Percentiles rank a stretch among this genome's conserved stretches.
These are phyloP conservation scores for Camelus dromedarius DNA, from an alignment of 2,113 vertebrate genomes.

Conservation along the genomic window DNA sequence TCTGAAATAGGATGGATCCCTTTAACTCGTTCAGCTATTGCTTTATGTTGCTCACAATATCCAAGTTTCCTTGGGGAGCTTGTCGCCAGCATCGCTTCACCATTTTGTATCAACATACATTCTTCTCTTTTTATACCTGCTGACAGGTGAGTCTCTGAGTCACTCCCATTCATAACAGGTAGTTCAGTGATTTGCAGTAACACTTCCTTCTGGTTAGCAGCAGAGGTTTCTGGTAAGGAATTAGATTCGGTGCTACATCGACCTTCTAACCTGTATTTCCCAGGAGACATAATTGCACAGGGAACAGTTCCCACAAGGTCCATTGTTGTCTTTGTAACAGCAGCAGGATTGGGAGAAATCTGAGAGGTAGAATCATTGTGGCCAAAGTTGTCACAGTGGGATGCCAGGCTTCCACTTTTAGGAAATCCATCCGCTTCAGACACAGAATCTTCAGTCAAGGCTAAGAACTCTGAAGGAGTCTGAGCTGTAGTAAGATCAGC, in stretches of 20 bases:
- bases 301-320: constrained; percentile 61
- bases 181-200: constrained; percentile 78
- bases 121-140: constrained; percentile 67
- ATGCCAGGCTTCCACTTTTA: constrained; percentile 86
- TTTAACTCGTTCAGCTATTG: constrained; percentile 38
- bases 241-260: constrained; percentile 67
- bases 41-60: constrained; percentile 66
- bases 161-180: constrained; percentile 24
- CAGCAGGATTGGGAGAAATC: constrained; percentile 85
- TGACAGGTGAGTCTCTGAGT: constrained; percentile 48
- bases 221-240: constrained; percentile 78
- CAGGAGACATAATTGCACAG: constrained; percentile 77
- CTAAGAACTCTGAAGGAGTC: constrained; percentile 96
- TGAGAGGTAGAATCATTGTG: constrained; percentile 89
- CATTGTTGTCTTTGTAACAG: constrained; percentile 63
- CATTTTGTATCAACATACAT: background rate
- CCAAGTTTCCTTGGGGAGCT: constrained; percentile 75
- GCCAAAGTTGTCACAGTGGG: constrained; percentile 86
- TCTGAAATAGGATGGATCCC: constrained; percentile 74
- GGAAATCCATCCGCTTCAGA: constrained; percentile 93
- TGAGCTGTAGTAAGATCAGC: constrained; percentile 95
- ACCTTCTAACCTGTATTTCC: constrained; percentile 70
- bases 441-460: constrained; percentile 94
- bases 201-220: constrained; percentile 78
- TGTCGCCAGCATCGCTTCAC: constrained; percentile 48